Base-by-base conservation (phyloP, 2,888 invertebrate genomes). In the Pollenia labialis region DNA sequence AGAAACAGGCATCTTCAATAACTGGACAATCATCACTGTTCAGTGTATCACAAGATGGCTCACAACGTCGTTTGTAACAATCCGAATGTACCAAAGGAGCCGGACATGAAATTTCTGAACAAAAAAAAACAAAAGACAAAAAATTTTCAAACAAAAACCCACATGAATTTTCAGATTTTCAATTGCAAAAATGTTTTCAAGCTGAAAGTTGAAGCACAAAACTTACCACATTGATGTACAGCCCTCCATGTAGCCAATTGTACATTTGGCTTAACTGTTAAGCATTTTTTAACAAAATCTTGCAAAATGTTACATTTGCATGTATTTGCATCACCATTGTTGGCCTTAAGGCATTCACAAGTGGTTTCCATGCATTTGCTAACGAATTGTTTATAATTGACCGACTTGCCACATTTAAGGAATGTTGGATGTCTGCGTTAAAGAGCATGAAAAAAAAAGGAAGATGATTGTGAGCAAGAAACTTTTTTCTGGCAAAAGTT, bases 81-180 rank as follows among this genome's bases (percentile, higher is more conserved):
- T 97, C 97, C 89, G 96, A 95, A 92, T 97, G 96, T n/a, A 97
- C 95, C 66, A 97, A 94, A 0, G 97, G 97, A 0, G 96, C 91
- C 0, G 96, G 95, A 90, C 98, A 98, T 8, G 94, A 94, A 3
- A 95, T 95, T 87, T 96, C 97, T 90, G 96, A 32, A 58, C 11
- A 62, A 4, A 69, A 50, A 48, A 42, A 54, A 10, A 81, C 64
- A 44, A 32, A 69, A 54, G 79, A 80, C 11, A 71, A 60, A 62
- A 10, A 54, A 1, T 1, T 18, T 18, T 23, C 18, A 54, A 54
- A 23, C 54, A 54, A 23, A 32, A 56, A 32, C 32, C 48, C 52
- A 44, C 16, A 68, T 62, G 10, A 48, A 52, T n/a, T 79, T 60
- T 32, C 40, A 68, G 14, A 58, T 23, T 23, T 58, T 32, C 40